Evolutionary conservation across 2,888 invertebrate species (phyloP).

Genomic region (Mesorhabditis belari): DNA sequence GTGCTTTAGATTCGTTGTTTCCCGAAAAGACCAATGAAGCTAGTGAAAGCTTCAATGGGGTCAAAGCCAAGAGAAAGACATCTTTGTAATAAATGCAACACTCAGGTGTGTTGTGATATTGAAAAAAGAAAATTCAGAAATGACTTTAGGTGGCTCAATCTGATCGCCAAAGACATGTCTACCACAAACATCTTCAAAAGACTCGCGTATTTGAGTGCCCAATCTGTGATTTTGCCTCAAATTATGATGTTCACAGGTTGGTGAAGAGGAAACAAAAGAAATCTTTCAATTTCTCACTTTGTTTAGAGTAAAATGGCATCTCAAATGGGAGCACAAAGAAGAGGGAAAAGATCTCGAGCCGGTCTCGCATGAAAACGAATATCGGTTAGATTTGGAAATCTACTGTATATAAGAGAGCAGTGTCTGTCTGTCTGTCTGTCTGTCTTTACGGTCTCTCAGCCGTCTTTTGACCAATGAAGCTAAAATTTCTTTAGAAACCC

Average conservation of each 20-base stretch:
- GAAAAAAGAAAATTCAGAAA: background rate
- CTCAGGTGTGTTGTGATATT: conserved; percentile 12
- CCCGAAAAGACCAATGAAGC: conserved; percentile 43
- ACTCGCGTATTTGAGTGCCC: conserved; percentile 35
- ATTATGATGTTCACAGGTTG: conserved; percentile 17
- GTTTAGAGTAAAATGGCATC: conserved; percentile 31
- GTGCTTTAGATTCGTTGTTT: conserved; percentile 31
- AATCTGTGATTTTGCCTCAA: conserved; percentile 29
- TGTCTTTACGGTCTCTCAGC: too few relatives aligned
- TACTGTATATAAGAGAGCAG: too few relatives aligned
- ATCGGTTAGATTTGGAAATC: too few relatives aligned
- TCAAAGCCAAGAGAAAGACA: conserved; percentile 30
- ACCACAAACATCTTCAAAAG: conserved; percentile 24
- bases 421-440: too few relatives aligned
- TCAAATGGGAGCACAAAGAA: conserved; percentile 39
- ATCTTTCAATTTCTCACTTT: background rate
- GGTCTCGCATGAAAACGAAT: conserved; percentile 30
- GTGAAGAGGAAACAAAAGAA: background rate
- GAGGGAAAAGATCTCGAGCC: conserved; percentile 19
- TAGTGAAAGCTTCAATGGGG: conserved; percentile 16
- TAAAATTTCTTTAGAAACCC: too few relatives aligned
- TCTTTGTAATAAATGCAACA: conserved; percentile 22
- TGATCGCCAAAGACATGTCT: conserved; percentile 38
- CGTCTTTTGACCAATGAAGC: too few relatives aligned
- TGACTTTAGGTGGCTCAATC: conserved; percentile 32